A percentile compares a stretch with the other conserved stretches of the same genome.
Conservation (phyloP, 2,888 invertebrate species). For the Gari tellinella region DNA sequence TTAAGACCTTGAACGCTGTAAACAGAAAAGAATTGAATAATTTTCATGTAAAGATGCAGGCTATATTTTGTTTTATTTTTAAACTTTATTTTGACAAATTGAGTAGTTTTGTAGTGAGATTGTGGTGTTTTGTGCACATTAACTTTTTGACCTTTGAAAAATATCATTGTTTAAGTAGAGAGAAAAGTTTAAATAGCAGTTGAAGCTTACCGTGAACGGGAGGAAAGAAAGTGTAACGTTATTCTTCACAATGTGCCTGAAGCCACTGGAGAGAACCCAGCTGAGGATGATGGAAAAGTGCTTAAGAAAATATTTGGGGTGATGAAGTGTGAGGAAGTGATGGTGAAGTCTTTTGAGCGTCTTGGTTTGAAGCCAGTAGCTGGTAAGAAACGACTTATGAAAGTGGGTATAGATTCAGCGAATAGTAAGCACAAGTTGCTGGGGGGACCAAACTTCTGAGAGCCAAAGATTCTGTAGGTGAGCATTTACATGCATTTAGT, state of each 20-base stretch:
- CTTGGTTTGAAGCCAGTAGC: slow-evolving; percentile 7
- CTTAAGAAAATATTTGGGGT: background rate
- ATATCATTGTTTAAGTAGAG: no score
- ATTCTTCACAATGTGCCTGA: slow-evolving; percentile 21
- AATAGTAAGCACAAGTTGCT: slow-evolving; percentile 1
- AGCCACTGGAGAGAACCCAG: background rate
- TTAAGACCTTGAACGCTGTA: no score
- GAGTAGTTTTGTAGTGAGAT: no score
- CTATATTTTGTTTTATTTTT: no score
- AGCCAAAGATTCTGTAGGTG: background rate
- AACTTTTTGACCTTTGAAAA: no score
- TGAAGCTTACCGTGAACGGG: slow-evolving; percentile 20
- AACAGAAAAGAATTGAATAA: no score
- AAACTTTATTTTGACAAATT: no score
- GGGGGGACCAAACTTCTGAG: slow-evolving; percentile 6
- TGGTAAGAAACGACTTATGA: slow-evolving; percentile 1
- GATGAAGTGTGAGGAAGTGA: slow-evolving; percentile 6
- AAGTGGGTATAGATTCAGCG: background rate
- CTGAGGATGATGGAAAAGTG: background rate
- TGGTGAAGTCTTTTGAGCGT: background rate
- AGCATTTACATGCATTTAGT: background rate
- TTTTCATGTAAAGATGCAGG: no score
- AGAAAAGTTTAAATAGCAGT: slow-evolving; percentile 13
- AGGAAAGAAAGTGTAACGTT: slow-evolving; percentile 22
- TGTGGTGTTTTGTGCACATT: no score